Evolutionary conservation across 2,888 invertebrate species (phyloP), one percentile per base, ranked within the genome.

Genomic region (Synanthedon vespiformis): DNA sequence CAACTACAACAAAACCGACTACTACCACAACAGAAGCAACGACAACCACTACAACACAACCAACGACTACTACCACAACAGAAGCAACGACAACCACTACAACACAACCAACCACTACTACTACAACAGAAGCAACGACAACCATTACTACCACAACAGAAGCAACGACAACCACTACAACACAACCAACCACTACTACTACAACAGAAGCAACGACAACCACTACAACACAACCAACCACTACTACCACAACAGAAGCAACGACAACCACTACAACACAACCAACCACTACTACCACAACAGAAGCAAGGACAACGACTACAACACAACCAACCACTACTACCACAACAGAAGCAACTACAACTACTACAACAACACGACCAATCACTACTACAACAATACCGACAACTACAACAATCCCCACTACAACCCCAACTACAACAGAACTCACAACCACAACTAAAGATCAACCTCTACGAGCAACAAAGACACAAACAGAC

Each of bases 81-180:
- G 16, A 16, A 16, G 57, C 0, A 47, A 56, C 0, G 53, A 55
- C 59, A 0, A 51, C 58, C 0, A 49, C 59, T 0, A 51, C 16
- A 16, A 16, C 16, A 16, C 55, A 10, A 53, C 53, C 51, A 55
- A 60, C 57, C 11, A 63, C 62, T 54, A 57, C 54, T 58, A 51
- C 60, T 2, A 56, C 52, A 53, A n/a, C 51, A 51, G 50, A 18
- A 27, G n/a, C 50, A 48, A 53, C 51, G 27, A 52, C 51, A 1
- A 44, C 59, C 1, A 49, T 58, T n/a, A 53, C 58, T n/a, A n/a
- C 60, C 2, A 56, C 52, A 53, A n/a, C 51, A 51, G 50, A 18
- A 27, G n/a, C 50, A 48, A 53, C 51, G 27, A 52, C 51, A 1
- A 44, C 59, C 1, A 49, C 59, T n/a, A 53, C 58, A 1, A 14